These are phyloP conservation scores for Willowsia nigromaculata DNA, from an alignment of 2,888 invertebrate species.

Conservation along the genomic window DNA sequence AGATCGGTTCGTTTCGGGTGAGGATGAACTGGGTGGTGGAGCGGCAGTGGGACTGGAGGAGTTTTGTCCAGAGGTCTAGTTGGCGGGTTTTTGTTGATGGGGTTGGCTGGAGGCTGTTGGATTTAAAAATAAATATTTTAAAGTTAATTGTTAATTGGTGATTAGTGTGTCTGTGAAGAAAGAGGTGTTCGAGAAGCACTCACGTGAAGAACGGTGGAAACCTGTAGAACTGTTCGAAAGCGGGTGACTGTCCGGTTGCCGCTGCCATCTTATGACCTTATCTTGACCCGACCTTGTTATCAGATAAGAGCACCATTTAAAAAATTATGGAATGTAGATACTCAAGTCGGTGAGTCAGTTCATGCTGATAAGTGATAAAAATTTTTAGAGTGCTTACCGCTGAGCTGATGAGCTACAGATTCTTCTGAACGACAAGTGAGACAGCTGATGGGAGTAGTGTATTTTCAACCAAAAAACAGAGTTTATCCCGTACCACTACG, in stretches of 20 bases:
- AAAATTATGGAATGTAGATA: no score
- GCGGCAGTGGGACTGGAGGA: conserved; percentile 22
- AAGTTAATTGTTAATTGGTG: not conserved
- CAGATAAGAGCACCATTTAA: no score
- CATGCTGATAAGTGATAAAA: no score
- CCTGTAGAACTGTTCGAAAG: conserved; percentile 55
- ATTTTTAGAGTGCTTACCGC: no score
- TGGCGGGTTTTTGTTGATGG: conserved; percentile 24
- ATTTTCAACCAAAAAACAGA: no score
- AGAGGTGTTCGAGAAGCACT: not conserved
- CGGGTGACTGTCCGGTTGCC: not conserved
- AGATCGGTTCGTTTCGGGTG: conserved; percentile 29
- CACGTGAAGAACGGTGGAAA: conserved; percentile 72
- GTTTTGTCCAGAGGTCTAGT: conserved; percentile 45
- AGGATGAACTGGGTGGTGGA: conserved; percentile 39
- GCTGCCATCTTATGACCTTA: not conserved
- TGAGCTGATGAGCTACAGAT: no score
- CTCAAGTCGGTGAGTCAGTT: no score
- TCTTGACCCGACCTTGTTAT: no score
- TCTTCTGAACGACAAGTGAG: no score
- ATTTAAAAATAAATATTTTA: not conserved
- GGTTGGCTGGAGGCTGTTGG: conserved; percentile 40
- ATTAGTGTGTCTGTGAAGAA: not conserved
- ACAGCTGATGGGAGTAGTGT: no score
- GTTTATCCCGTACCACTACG: no score